Percentiles rank a stretch among this genome's conserved stretches.
Conservation (phyloP, 2,888 invertebrate species). For the Tortrix viridana region DNA sequence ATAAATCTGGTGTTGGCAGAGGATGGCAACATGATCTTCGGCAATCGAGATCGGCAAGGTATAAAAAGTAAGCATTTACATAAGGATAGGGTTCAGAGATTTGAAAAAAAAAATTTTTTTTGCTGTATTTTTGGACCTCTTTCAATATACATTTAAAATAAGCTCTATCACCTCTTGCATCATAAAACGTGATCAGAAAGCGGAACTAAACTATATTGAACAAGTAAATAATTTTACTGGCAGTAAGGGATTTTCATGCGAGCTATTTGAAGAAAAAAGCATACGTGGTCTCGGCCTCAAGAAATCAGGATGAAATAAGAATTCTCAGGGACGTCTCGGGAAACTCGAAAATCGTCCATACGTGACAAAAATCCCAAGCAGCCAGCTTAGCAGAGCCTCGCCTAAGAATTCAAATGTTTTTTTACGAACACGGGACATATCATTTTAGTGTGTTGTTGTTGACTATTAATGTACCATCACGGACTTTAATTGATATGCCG, state of each 20-base stretch:
- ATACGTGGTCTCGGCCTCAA: constrained; percentile 49
- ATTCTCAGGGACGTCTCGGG: constrained; percentile 56
- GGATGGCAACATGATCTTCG: no score
- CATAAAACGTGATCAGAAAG: constrained; percentile 62
- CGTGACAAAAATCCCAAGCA: constrained; percentile 59
- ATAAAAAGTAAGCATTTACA: no score
- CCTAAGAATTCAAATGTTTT: constrained; percentile 33
- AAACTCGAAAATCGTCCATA: constrained; percentile 67
- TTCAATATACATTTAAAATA: no score
- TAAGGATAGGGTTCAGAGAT: no score
- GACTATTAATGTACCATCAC: constrained; percentile 25
- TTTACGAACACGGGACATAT: constrained; percentile 24
- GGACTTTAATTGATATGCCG: no score
- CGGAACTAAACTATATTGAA: constrained; percentile 56
- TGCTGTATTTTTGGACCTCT: no score
- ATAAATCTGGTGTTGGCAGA: no score
- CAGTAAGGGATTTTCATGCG: constrained; percentile 59
- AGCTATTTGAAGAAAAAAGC: constrained; percentile 47
- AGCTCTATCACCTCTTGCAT: constrained; percentile 43
- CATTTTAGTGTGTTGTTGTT: constrained; percentile 30
- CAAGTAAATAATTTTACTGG: constrained; percentile 70
- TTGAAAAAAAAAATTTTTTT: no score
- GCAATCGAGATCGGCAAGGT: no score
- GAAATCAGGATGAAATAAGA: constrained; percentile 58
- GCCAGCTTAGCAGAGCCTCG: constrained; percentile 32